Evolutionary conservation across 1,140 invertebrate species (phyloP).

Genomic region (Acromyrmex echinatior): DNA sequence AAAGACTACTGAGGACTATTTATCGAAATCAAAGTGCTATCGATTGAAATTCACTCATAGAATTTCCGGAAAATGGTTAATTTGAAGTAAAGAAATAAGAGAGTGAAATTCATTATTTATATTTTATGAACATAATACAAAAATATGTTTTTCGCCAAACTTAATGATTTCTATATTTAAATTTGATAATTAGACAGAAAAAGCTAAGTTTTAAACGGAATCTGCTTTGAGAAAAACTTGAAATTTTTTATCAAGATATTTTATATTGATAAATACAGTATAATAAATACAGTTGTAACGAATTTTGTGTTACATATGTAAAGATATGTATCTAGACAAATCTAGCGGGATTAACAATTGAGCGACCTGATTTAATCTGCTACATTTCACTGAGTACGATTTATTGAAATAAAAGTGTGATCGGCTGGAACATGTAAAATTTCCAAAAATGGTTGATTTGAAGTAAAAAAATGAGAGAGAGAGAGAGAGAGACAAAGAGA

Average conservation of each 20-base stretch:
- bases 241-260: background rate
- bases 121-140: background rate
- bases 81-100: background rate
- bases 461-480: too few species aligned
- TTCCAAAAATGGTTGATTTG: too few species aligned
- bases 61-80: background rate
- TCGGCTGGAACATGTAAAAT: too few species aligned
- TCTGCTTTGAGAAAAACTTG: background rate
- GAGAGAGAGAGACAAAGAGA: too few species aligned
- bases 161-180: background rate
- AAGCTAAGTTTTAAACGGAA: background rate
- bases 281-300: too few species aligned
- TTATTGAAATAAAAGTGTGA: too few species aligned
- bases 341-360: too few species aligned
- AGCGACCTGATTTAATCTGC: too few species aligned
- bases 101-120: background rate
- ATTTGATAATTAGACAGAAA: background rate
- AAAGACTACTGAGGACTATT: conserved; percentile 45
- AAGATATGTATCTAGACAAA: too few species aligned
- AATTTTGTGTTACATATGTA: too few species aligned
- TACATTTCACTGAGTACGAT: too few species aligned
- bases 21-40: conserved; percentile 65
- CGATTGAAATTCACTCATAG: background rate
- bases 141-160: background rate
- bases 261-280: background rate